These are phyloP conservation scores for Drosophila mimetica DNA, from an alignment of 2,888 invertebrate species.

Conservation along the genomic window DNA sequence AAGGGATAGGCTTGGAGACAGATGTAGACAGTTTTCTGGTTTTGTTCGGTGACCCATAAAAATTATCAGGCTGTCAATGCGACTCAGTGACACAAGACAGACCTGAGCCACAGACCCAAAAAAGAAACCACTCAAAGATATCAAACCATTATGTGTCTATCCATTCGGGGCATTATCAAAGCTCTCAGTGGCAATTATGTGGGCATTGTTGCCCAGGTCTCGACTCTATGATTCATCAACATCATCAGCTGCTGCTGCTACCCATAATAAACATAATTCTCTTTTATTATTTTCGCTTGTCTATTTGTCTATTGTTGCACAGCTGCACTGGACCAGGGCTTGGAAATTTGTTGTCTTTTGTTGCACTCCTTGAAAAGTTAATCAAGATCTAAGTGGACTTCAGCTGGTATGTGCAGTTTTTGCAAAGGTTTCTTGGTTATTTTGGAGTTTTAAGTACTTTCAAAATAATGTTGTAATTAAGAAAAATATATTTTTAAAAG, in stretches of 20 bases:
- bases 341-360: slow-evolving; percentile 30
- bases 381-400: slow-evolving; percentile 33
- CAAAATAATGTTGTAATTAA: not conserved
- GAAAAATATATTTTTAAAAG: not conserved
- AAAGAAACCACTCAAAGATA: slow-evolving; percentile 41
- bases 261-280: slow-evolving; percentile 39
- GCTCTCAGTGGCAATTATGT: slow-evolving; percentile 50
- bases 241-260: slow-evolving; percentile 40
- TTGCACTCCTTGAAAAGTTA: slow-evolving; percentile 42
- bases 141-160: slow-evolving; percentile 36
- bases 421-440: not conserved
- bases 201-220: slow-evolving; percentile 44
- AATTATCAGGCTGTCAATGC: slow-evolving; percentile 39
- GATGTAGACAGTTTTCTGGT: slow-evolving; percentile 23
- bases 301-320: slow-evolving; percentile 33
- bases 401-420: slow-evolving; percentile 8
- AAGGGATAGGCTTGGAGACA: slow-evolving; percentile 13
- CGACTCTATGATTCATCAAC: slow-evolving; percentile 44
- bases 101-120: slow-evolving; percentile 13
- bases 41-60: slow-evolving; percentile 41
- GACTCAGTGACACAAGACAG: slow-evolving; percentile 22
- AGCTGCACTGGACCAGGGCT: slow-evolving; percentile 22
- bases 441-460: not conserved
- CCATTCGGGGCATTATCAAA: slow-evolving; percentile 39
- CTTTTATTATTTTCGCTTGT: slow-evolving; percentile 9